Evolutionary conservation across 2,888 invertebrate genomes (phyloP).

Genomic region (Acrobeloides nanus): DNA sequence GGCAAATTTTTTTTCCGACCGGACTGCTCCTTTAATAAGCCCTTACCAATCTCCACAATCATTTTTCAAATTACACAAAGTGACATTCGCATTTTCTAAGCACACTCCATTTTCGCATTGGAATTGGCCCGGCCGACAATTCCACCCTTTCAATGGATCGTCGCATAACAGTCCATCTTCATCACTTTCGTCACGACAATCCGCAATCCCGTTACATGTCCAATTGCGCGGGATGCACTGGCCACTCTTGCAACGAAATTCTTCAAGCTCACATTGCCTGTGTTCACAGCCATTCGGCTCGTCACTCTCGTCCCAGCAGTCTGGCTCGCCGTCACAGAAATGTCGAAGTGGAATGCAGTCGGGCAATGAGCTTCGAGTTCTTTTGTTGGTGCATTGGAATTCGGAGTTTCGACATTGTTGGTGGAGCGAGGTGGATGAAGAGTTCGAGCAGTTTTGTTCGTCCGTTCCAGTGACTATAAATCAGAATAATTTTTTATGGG

Average conservation of each 20-base stretch:
- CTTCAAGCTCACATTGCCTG: conserved; percentile 7
- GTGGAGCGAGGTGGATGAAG: no score
- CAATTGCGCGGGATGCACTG: conserved; percentile 62
- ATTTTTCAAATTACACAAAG: conserved; percentile 67
- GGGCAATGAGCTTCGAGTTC: conserved; percentile 5
- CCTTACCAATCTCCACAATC: conserved; percentile 33
- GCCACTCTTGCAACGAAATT: conserved; percentile 13
- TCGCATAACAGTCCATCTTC: conserved; percentile 28
- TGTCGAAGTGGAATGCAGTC: conserved; percentile 45
- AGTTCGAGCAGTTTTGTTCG: no score
- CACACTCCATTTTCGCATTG: conserved; percentile 70
- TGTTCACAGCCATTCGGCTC: conserved; percentile 56
- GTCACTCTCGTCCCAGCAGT: conserved; percentile 62
- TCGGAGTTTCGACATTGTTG: conserved; percentile 7
- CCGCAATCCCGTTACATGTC: conserved; percentile 69
- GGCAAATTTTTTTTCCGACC: no score
- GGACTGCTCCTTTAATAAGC: no score
- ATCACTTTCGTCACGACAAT: conserved; percentile 69
- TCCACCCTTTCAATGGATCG: conserved; percentile 11
- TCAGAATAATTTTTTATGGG: no score
- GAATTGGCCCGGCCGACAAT: conserved; percentile 57
- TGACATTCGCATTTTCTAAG: conserved; percentile 60
- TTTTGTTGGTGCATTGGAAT: conserved; percentile 15
- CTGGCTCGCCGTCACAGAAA: conserved; percentile 49
- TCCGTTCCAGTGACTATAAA: no score